Conservation (phyloP, 1,140 invertebrate genomes). For the Drosophila ogumai region DNA sequence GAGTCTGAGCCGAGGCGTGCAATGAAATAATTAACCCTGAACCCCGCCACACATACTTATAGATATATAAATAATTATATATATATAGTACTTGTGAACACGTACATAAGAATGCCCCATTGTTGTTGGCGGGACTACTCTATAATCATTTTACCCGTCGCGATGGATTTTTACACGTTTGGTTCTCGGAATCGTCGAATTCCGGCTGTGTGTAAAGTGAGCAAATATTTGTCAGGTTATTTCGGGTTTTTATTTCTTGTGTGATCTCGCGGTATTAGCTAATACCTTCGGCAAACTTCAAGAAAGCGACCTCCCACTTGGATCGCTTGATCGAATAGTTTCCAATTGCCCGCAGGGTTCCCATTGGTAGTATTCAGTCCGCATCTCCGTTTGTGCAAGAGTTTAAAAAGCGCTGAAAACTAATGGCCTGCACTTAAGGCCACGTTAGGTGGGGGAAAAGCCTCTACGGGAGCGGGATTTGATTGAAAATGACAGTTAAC, state of each 20-base stretch:
- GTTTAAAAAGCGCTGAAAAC: constrained; percentile 69
- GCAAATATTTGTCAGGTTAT: constrained; percentile 50
- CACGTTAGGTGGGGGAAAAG: constrained; percentile 25
- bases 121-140: constrained; percentile 50
- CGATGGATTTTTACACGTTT: constrained; percentile 75
- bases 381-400: constrained; percentile 60
- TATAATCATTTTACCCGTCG: constrained; percentile 56
- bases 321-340: constrained; percentile 23
- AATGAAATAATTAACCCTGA: constrained; percentile 76
- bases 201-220: constrained; percentile 21
- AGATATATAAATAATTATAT: background rate
- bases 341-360: constrained; percentile 12
- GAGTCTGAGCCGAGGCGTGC: constrained; percentile 55
- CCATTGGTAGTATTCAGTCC: constrained; percentile 35
- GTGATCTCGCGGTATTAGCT: constrained; percentile 20
- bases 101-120: constrained; percentile 63
- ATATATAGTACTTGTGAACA: constrained; percentile 31
- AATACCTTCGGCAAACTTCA: constrained; percentile 46
- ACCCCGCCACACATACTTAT: constrained; percentile 29
- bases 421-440: constrained; percentile 61
- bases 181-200: constrained; percentile 53
- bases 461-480: constrained; percentile 24
- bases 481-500: constrained; percentile 75
- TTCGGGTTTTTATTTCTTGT: constrained; percentile 10
- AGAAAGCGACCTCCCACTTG: constrained; percentile 30